Conservation (phyloP, 2,797 vertebrate species). For the Typhlichthys eigenmanni region DNA sequence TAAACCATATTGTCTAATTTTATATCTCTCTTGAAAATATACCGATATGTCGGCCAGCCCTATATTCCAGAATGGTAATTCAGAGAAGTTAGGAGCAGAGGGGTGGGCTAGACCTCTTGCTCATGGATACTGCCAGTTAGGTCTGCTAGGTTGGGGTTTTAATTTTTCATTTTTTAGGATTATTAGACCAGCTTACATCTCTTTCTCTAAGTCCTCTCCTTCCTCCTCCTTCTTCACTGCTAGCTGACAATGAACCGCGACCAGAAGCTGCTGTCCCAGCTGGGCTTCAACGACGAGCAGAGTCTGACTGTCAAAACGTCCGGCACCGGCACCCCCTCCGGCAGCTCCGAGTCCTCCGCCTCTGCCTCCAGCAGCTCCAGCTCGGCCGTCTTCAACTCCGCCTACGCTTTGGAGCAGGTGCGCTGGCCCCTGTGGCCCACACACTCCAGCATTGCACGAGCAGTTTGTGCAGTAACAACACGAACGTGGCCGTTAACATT, state of each 20-base stretch:
- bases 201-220: not conserved
- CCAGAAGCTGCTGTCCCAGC: constrained; percentile 96
- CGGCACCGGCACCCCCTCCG: constrained; percentile 93
- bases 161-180: constrained; percentile 17
- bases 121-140: no score
- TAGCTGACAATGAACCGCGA: constrained; percentile 97
- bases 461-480: not conserved
- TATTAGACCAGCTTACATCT: not conserved
- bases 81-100: not conserved
- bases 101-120: no score
- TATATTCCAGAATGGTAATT: no score
- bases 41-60: no score
- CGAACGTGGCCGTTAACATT: no score
- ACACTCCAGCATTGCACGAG: not conserved
- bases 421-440: not conserved
- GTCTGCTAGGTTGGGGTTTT: no score
- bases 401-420: constrained; percentile 97
- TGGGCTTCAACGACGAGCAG: constrained; percentile 96
- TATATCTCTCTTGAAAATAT: no score
- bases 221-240: constrained; percentile 8
- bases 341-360: constrained; percentile 92
- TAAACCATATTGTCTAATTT: no score
- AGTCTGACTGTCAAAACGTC: constrained; percentile 94
- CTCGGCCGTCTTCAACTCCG: constrained; percentile 87
- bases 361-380: constrained; percentile 89